Conservation (phyloP, 35 echinoderm and acorn worm genomes). For the Stichopus chloronotus region DNA sequence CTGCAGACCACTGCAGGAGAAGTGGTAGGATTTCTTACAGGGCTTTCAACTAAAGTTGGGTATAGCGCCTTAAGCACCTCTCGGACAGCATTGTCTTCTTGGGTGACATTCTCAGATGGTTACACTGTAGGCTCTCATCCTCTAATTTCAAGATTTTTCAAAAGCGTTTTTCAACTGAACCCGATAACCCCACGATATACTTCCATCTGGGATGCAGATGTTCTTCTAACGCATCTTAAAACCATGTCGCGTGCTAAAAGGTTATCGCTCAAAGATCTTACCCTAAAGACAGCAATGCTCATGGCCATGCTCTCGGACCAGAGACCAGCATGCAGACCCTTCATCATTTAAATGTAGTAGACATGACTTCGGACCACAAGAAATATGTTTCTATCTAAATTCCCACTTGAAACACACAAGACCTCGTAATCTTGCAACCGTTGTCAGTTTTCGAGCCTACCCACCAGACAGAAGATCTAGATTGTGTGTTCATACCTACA, state of each 20-base stretch:
- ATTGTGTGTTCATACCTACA: slow-evolving; percentile 37
- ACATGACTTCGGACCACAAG: background rate
- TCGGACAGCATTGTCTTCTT: slow-evolving; percentile 14
- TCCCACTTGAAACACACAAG: slow-evolving; percentile 11
- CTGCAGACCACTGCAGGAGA: background rate
- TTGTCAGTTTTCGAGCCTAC: slow-evolving; percentile 22
- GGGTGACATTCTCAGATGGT: background rate
- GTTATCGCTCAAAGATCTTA: slow-evolving; percentile 32
- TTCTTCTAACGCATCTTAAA: slow-evolving; percentile 12
- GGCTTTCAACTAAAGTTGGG: background rate
- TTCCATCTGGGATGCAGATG: slow-evolving; percentile 31
- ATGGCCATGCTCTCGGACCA: slow-evolving; percentile 39
- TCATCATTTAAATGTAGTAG: slow-evolving; percentile 13
- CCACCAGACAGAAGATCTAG: slow-evolving; percentile 26
- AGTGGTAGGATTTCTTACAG: background rate
- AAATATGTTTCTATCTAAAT: background rate
- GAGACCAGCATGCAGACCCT: slow-evolving; percentile 60
- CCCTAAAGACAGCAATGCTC: slow-evolving; percentile 51
- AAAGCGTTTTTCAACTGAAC: slow-evolving; percentile 36
- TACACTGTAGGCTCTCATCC: slow-evolving; percentile 24
- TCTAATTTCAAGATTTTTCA: slow-evolving; percentile 46
- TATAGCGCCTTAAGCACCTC: slow-evolving; percentile 49
- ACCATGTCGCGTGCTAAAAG: background rate
- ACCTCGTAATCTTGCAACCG: slow-evolving; percentile 1
- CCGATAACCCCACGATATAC: background rate